Base-by-base conservation (phyloP, 2,113 vertebrate species). In the Seriola quinqueradiata region DNA sequence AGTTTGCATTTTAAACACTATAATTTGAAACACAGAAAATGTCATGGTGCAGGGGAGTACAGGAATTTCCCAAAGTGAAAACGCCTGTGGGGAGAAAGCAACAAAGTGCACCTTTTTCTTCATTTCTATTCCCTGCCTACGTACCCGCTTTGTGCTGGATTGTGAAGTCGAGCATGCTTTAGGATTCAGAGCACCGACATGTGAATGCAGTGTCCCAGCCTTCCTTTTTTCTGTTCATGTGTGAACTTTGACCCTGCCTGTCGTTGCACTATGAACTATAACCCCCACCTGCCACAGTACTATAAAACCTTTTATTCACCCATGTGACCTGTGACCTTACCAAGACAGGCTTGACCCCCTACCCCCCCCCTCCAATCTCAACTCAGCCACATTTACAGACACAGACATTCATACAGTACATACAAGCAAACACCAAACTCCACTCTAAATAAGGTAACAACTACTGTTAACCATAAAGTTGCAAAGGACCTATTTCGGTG, bases 101-200 rank as follows among this genome's bases (percentile, higher is more conserved):
- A 82, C 44, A 74, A 72, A 70, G 42, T 69, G 36, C 68, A 19
- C 42, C 76, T 70, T 59, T 66, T 23, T 59, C 66, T 19, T 25
- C 17, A 36, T 65, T 34, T 79, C 40, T 72, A 4, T 70, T 73
- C 79, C 84, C 78, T 86, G 48, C 70, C 55, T 66, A 67, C 58
- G 71, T 81, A 58, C 83, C 77, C 7, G 3, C 69, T 57, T 79
- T 90, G 54, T 79, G 55, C 81, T 89, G 60, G 76, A 50, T 19
- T 81, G 74, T 85, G 57, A 66, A 77, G 73, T 80, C 13, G 50
- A 75, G 93, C 92, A 93, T 94, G 91, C 69, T 73, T 86, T 81
- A 79, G 66, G 57, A 84, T 69, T 75, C 67, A 83, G 46, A 84
- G 81, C 80, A 85, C 82, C 40, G 34, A 5, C 50, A 5, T 90